Evolutionary conservation across 2,113 vertebrate species (phyloP).

Genomic region (Calidris pygmaea): DNA sequence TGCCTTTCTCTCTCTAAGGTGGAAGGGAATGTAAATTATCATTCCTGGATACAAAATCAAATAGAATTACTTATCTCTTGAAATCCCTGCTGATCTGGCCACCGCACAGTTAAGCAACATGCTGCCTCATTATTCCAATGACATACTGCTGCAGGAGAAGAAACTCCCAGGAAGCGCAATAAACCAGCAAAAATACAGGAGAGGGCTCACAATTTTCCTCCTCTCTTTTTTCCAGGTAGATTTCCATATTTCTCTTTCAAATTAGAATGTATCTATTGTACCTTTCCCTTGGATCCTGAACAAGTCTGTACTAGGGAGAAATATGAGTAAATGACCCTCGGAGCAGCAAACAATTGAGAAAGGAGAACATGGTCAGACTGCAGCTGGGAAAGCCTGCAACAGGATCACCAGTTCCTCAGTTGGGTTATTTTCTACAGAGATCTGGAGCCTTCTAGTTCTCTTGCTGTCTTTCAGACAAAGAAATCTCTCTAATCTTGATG

Average conservation of each 20-base stretch:
- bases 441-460: not conserved
- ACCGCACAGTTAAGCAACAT: not conserved
- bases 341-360: not conserved
- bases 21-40: constrained; percentile 14
- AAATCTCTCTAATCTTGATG: not conserved
- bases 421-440: not conserved
- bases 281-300: not conserved
- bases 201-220: not conserved
- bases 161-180: not conserved
- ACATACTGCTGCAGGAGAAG: not conserved
- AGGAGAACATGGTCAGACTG: not conserved
- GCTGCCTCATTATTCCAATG: constrained; percentile 27
- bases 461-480: not conserved
- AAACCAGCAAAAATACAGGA: not conserved
- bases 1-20: not conserved
- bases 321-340: not conserved
- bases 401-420: not conserved
- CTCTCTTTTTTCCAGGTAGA: not conserved
- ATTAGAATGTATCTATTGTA: not conserved
- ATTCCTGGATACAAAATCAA: constrained; percentile 48
- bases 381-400: not conserved
- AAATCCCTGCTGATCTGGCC: constrained; percentile 57
- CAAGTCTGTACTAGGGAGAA: not conserved
- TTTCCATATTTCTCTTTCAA: not conserved
- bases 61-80: constrained; percentile 56